Evolutionary conservation across 2,888 invertebrate species (phyloP), one percentile per base, ranked within the genome.

Genomic region (Nomada hirtipes): DNA sequence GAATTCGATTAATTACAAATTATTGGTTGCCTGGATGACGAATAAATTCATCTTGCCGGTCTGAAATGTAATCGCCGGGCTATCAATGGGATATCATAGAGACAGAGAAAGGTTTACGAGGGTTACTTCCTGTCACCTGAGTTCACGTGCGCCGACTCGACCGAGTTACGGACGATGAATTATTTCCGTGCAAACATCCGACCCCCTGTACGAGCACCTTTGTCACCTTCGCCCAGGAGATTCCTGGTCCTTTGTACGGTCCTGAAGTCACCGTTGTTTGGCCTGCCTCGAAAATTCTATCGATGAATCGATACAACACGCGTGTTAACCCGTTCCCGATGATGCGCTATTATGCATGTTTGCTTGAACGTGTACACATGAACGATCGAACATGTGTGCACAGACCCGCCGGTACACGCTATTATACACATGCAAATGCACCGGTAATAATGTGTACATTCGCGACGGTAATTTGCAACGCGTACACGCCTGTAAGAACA

Each of bases 121-220:
- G 44, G 72, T 36, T 42, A 65, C 68, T 74, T 76, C 59, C 65
- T 64, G 53, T 76, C 70, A 53, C 61, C 42, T 59, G 72, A 65
- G 63, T 76, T 80, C 71, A 64, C 57, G 26, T 47, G 63, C 13
- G 26, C 23, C 10, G 47, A 36, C 59, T 55, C 72, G 75, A 63
- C 53, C 74, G 57, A 81, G 76, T 86, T 61, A 73, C 60, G 59
- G 47, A 42, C 77, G 75, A 84, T 82, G 72, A 85, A 85, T 85
- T 85, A 85, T 85, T 84, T 82, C 81, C 74, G 77, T 18, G 78
- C 85, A 85, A 85, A 85, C 85, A 82, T 77, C 68, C 70, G 68
- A 23, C 13, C n/a, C 65, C 52, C 44, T 57, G 52, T 26, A 70
- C 64, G 52, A 11, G 47, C 53, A 67, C 60, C 79, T 78, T 67